Evolutionary conservation across 2,888 invertebrate genomes (phyloP), one percentile per base, ranked within the genome.

Genomic region (Dione juno): DNA sequence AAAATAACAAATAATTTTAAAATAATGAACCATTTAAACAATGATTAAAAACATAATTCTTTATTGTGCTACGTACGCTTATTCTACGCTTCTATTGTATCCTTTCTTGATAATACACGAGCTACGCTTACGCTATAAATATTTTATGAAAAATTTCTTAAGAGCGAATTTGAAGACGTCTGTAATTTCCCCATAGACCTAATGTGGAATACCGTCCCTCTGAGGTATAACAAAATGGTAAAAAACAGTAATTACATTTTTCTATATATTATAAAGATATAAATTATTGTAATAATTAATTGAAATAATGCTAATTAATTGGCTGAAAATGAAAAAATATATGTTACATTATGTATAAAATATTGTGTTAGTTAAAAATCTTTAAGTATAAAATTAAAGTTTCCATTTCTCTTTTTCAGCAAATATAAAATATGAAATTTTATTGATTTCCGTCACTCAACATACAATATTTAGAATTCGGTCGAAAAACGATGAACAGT

Each of bases 171-270:
- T 41, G 59, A 61, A 61, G 61, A 61, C 61, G 41, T 52, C 52
- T 59, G 61, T 52, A 52, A 67, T 61, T 67, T 67, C 67, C 61
- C 67, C 59, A n/a, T 52, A 52, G 67, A 67, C 45, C 35, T 37
- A 37, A 43, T 50, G 28, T 40, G 41, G 52, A 67, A 67, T 28
- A 8, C 19, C 6, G 59, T 35, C 19, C 9, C 64, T 40, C 14
- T 64, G 14, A 19, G 37, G 19, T 19, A 52, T 64, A 50, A 50
- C 40, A 19, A 35, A 61, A 28, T 0, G 45, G 7, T 16, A 61
- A 61, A 57, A 5, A 11, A 16, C 16, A 14, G 61, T 61, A 45
- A 45, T 61, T 45, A 45, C 11, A 7, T 16, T 28, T 35, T 45
- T 61, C 45, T 16, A 16, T 16, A 28, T 1, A 28, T 11, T n/a